Evolutionary conservation across 1,140 invertebrate genomes (phyloP).

Genomic region (Meloidogyne exigua): DNA sequence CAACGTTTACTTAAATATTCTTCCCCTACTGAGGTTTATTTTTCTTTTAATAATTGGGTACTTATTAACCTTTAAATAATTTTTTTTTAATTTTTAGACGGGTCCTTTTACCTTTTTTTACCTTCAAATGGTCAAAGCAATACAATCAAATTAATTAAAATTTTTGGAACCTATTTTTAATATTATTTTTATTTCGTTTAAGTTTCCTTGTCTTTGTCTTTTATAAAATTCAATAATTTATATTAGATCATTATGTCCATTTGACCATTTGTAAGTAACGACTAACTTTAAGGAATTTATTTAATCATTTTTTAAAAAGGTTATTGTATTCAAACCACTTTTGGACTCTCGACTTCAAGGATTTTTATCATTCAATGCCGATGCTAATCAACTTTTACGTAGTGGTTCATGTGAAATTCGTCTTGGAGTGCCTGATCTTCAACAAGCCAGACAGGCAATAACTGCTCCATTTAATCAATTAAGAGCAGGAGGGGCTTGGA

Average conservation of each 20-base stretch:
- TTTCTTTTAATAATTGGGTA: too few species aligned
- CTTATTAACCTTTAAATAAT: too few species aligned
- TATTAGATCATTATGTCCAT: too few species aligned
- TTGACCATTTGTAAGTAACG: too few species aligned
- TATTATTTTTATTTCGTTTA: too few species aligned
- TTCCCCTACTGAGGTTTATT: conserved; percentile 69
- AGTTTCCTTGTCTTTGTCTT: too few species aligned
- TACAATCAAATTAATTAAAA: too few species aligned
- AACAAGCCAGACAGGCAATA: conserved; percentile 38
- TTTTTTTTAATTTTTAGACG: too few species aligned
- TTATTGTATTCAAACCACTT: conserved; percentile 84
- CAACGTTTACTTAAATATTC: conserved; percentile 85
- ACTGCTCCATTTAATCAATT: conserved; percentile 33
- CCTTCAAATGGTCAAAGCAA: too few species aligned
- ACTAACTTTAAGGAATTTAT: too few species aligned
- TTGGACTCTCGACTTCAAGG: conserved; percentile 84
- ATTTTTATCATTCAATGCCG: conserved; percentile 79
- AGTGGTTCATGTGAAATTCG: conserved; percentile 49
- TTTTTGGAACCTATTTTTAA: too few species aligned
- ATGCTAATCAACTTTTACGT: conserved; percentile 69
- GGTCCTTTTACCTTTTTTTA: neutral
- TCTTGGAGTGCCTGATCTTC: conserved; percentile 26
- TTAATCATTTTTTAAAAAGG: neutral
- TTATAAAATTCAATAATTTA: too few species aligned
- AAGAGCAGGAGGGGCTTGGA: conserved; percentile 27